Conservation (phyloP, 2,113 vertebrate species). For the Chamaetylas fuelleborni region DNA sequence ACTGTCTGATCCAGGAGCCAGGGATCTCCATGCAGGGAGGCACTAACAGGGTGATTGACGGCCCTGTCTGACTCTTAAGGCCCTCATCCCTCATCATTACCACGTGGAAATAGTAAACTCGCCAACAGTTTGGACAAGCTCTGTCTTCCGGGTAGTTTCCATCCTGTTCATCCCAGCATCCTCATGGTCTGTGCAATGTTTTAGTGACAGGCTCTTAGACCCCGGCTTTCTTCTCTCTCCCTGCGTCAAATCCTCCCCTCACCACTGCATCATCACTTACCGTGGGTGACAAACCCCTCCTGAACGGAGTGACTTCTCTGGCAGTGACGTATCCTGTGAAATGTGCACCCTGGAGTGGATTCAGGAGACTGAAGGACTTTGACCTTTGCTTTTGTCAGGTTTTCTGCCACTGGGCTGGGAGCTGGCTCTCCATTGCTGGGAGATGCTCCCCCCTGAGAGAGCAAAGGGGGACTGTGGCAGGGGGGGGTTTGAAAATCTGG, state of each 20-base stretch:
- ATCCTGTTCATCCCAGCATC: not conserved
- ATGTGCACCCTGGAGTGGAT: not conserved
- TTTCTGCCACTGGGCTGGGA: not conserved
- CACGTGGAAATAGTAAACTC: not conserved
- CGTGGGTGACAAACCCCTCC: slow-evolving; percentile 32
- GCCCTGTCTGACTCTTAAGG: not conserved
- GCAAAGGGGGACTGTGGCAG: not conserved
- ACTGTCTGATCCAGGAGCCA: not conserved
- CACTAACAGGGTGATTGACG: not conserved
- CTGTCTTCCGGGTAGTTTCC: not conserved
- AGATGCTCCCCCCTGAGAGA: rapidly evolving
- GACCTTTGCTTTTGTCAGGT: not conserved
- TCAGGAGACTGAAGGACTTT: not conserved
- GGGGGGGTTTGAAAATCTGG: not conserved
- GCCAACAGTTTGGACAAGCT: not conserved
- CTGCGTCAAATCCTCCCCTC: slow-evolving; percentile 37
- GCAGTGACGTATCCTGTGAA: not conserved
- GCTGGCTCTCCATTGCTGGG: not conserved
- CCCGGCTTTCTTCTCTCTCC: not conserved
- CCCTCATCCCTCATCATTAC: not conserved
- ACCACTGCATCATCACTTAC: not conserved
- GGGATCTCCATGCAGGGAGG: rapidly evolving
- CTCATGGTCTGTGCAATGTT: not conserved
- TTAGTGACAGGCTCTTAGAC: not conserved
- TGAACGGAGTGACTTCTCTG: slow-evolving; percentile 14